Conservation (phyloP, 2,888 invertebrate species). For the Fissipunctia ypsillon region DNA sequence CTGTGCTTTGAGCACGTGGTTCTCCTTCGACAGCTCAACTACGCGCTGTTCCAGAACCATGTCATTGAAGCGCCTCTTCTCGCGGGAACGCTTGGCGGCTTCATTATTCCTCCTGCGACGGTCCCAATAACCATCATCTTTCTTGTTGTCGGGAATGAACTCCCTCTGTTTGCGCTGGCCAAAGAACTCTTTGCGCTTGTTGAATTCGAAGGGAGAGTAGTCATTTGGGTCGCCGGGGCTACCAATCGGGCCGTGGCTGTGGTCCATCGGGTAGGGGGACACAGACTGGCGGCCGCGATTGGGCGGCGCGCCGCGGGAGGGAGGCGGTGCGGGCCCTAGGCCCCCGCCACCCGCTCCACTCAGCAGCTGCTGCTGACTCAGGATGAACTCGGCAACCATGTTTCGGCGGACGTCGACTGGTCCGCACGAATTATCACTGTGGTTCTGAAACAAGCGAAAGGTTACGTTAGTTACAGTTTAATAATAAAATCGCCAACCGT, state of each 20-base stretch:
- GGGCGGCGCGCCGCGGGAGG: slow-evolving; percentile 81
- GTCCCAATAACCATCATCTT: slow-evolving; percentile 99
- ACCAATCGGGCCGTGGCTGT: slow-evolving; percentile 76
- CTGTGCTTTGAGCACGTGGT: slow-evolving; percentile 97
- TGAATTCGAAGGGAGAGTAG: slow-evolving; percentile 90
- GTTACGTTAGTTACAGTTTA: slow-evolving; percentile 77
- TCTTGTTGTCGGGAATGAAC: slow-evolving; percentile 98
- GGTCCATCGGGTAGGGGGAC: slow-evolving; percentile 89
- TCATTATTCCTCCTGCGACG: slow-evolving; percentile 98
- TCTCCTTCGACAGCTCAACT: slow-evolving; percentile 98
- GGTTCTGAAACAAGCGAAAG: slow-evolving; percentile 87
- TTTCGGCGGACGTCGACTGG: slow-evolving; percentile 92
- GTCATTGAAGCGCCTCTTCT: slow-evolving; percentile 98
- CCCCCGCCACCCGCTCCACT: slow-evolving; percentile 81
- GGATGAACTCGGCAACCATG: slow-evolving; percentile 96
- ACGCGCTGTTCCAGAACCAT: slow-evolving; percentile 98
- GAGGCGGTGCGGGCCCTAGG: slow-evolving; percentile 82
- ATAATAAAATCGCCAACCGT: slow-evolving; percentile 71
- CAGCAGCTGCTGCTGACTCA: slow-evolving; percentile 92
- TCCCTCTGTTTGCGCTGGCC: slow-evolving; percentile 98
- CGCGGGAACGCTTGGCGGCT: slow-evolving; percentile 98
- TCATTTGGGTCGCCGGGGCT: slow-evolving; percentile 79
- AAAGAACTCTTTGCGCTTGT: slow-evolving; percentile 95
- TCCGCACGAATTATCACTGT: slow-evolving; percentile 88
- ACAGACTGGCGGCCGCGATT: slow-evolving; percentile 84